Evolutionary conservation across 2,797 vertebrate genomes (phyloP).

Genomic region (Sparidentex hasta): DNA sequence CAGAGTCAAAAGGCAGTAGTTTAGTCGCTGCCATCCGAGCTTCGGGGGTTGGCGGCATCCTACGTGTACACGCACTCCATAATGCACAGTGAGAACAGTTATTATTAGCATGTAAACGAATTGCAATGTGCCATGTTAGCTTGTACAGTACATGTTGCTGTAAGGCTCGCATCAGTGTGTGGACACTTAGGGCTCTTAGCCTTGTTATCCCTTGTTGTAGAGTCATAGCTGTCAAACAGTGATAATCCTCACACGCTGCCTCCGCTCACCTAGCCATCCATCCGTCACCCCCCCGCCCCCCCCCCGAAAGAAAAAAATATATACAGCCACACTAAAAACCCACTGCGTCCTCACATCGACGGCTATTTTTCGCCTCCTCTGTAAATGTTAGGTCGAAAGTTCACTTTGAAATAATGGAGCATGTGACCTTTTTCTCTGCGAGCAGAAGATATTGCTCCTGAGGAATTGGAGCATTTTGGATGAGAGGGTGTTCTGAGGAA

Average conservation of each 20-base stretch:
- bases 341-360: slow-evolving; percentile 64
- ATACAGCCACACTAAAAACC: slow-evolving; percentile 60
- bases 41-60: slow-evolving; percentile 47
- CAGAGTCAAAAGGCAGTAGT: slow-evolving; percentile 71
- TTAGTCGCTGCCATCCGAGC: slow-evolving; percentile 66
- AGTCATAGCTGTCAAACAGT: slow-evolving; percentile 47
- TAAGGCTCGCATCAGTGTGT: slow-evolving; percentile 54
- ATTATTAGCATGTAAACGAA: slow-evolving; percentile 68
- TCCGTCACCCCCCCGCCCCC: slow-evolving; percentile 50
- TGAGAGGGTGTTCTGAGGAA: slow-evolving; percentile 64
- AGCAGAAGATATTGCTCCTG: slow-evolving; percentile 79
- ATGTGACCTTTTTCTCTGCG: slow-evolving; percentile 84
- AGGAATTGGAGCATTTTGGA: slow-evolving; percentile 81
- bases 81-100: slow-evolving; percentile 47
- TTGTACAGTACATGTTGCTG: slow-evolving; percentile 36
- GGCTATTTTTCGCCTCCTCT: slow-evolving; percentile 79
- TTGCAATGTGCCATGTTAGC: slow-evolving; percentile 36
- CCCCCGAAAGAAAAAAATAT: slow-evolving; percentile 27
- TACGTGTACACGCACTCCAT: slow-evolving; percentile 49
- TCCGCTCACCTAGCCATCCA: slow-evolving; percentile 46
- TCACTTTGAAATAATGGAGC: slow-evolving; percentile 86
- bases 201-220: slow-evolving; percentile 34
- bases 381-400: slow-evolving; percentile 87
- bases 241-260: slow-evolving; percentile 46
- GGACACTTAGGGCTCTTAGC: slow-evolving; percentile 48